Percentiles rank a stretch among this genome's conserved stretches.
Evolutionary conservation across 2,888 invertebrate genomes (phyloP).

Genomic region (Saturnia japonica): DNA sequence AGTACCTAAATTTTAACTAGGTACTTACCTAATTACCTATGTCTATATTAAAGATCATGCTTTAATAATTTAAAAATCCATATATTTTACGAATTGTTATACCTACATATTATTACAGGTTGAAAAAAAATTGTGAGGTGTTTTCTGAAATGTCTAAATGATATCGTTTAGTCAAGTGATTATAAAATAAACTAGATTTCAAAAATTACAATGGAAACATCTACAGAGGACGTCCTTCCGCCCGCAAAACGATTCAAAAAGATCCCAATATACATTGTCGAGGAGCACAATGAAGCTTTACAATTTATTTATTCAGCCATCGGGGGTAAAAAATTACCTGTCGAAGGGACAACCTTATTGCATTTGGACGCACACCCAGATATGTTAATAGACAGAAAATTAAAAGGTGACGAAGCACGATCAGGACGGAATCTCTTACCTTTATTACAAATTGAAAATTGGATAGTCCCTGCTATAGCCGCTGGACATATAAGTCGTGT

Average conservation of each 20-base stretch:
- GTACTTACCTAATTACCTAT: no score
- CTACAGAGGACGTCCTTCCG: conserved; percentile 28
- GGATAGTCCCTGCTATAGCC: conserved; percentile 94
- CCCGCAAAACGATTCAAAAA: conserved; percentile 80
- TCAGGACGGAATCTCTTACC: conserved; percentile 87
- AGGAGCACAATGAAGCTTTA: conserved; percentile 90
- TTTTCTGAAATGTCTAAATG: background rate
- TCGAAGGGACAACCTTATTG: conserved; percentile 87
- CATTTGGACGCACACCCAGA: conserved; percentile 97
- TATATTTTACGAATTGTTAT: background rate
- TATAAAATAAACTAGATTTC: background rate
- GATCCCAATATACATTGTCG: conserved; percentile 89
- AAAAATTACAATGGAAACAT: conserved; percentile 35
- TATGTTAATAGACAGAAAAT: conserved; percentile 89
- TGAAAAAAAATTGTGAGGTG: background rate
- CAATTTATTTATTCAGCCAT: conserved; percentile 90
- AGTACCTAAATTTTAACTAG: no score
- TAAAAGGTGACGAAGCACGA: conserved; percentile 88
- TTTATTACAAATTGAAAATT: conserved; percentile 94
- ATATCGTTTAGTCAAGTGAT: background rate
- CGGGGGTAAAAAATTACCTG: conserved; percentile 90
- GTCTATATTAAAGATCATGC: background rate
- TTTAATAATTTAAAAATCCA: background rate
- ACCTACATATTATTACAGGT: background rate
- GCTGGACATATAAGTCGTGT: conserved; percentile 91